Evolutionary conservation across 2,113 vertebrate species (phyloP).

Genomic region (Cettia cetti): DNA sequence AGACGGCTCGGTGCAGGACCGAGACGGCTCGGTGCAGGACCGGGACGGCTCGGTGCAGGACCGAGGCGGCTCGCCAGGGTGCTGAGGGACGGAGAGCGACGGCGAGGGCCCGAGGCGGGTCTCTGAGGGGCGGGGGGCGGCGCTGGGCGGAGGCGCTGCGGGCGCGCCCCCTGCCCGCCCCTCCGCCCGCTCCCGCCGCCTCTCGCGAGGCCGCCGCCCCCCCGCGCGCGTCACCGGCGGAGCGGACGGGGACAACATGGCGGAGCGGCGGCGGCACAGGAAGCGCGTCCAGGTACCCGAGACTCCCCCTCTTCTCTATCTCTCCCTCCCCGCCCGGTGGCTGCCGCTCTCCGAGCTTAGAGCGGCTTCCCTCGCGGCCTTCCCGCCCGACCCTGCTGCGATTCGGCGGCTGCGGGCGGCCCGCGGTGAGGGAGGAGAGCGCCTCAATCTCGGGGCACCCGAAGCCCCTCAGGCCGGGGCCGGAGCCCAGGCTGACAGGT

Average conservation of each 20-base stretch:
- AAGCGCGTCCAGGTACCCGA: conserved; percentile 91
- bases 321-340: background rate
- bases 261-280: conserved; percentile 95
- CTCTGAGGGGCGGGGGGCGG: background rate
- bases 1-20: background rate
- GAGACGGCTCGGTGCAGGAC: background rate
- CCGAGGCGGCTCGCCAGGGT: too few relatives aligned
- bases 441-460: background rate
- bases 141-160: background rate
- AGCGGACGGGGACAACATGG: conserved; percentile 90
- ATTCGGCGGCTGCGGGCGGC: background rate
- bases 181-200: background rate
- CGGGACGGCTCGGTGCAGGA: rapidly evolving
- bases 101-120: background rate
- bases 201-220: conserved; percentile 57
- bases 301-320: background rate
- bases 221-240: conserved; percentile 74
- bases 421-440: background rate
- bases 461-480: background rate
- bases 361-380: background rate
- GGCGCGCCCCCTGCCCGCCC: background rate
- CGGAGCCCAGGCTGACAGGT: background rate
- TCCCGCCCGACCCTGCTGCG: background rate
- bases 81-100: too few relatives aligned
- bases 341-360: background rate